Base-by-base conservation (phyloP, 2,113 vertebrate species). In the Megaleporinus macrocephalus region DNA sequence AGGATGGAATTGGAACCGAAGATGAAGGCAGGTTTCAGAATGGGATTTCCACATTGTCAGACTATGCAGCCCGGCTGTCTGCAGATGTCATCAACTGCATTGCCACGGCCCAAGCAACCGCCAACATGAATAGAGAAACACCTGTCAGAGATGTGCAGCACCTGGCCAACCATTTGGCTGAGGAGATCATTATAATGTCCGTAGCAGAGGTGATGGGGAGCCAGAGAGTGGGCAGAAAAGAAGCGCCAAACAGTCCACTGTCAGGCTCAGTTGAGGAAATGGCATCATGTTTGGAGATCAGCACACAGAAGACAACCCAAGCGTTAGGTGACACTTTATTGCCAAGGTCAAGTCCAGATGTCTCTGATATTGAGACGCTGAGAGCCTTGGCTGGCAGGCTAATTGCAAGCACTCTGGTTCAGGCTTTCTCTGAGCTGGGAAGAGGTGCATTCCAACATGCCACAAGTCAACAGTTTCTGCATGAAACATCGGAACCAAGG, bases 41-140 rank as follows among this genome's bases (percentile, higher is more conserved):
- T 7, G 85, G 76, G 68, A 78, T 63, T 41, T 16, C 82, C 53
- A 22, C 22, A 4, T 16, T 89, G 26, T 86, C 80, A 77, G 86
- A 79, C 18, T 92, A 91, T 12, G 91, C 91, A 0, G 86, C 89
- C 44, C 81, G 72, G 18, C 78, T 94, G 14, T 91, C 91, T 0
- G 51, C 55, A 47, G 81, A 91, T 4, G 89, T 93, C 70, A 41
- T 91, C 0, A 51, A 73, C 57, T 85, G 81, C 76, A 87, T 86
- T 20, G 77, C 69, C 33, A 61, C 26, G 6, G 51, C n/a, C 12
- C 63, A 73, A 16, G 0, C 22, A 61, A 44, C 16, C 78, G 12
- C 49, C 9, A 0, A 15, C n/a, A 24, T 61, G 63, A 69, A 33
- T 36, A 69, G 36, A 70, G 63, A 3, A 3, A 20, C 7, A 18